phyloP scores from a whole-genome alignment of 1,140 invertebrate species.

The Drosophila novamexicana region DNA sequence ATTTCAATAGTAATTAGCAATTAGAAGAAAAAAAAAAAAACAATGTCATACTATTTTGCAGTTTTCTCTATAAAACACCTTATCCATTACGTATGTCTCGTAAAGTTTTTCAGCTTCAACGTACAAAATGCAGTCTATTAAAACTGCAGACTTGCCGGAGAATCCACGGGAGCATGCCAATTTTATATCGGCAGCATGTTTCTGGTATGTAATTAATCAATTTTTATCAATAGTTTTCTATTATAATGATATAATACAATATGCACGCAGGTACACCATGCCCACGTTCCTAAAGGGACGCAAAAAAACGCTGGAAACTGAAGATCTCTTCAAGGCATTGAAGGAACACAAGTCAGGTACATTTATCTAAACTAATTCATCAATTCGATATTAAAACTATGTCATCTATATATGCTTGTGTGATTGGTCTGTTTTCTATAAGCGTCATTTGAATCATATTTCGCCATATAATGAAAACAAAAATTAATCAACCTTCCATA shows the following conservation, averaged over 20 bases:
- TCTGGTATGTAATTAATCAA: slow-evolving; percentile 60
- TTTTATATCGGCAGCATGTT: slow-evolving; percentile 76
- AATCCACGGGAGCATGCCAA: slow-evolving; percentile 78
- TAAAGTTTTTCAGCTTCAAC: background rate
- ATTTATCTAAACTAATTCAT: background rate
- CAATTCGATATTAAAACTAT: too few species aligned
- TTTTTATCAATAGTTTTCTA: background rate
- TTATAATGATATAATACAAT: background rate
- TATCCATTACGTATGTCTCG: background rate
- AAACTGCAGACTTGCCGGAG: slow-evolving; percentile 80
- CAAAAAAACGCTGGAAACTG: slow-evolving; percentile 85
- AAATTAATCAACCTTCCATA: background rate
- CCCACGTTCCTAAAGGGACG: slow-evolving; percentile 86
- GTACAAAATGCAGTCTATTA: slow-evolving; percentile 74
- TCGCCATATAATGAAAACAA: background rate
- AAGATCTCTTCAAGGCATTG: slow-evolving; percentile 86
- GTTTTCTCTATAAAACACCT: slow-evolving; percentile 9
- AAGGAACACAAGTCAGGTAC: slow-evolving; percentile 86
- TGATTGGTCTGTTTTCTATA: too few species aligned
- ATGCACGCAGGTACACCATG: slow-evolving; percentile 84
- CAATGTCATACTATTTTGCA: slow-evolving; percentile 6
- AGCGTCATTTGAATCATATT: background rate
- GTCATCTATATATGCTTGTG: too few species aligned
- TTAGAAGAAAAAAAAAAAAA: slow-evolving; percentile 2
- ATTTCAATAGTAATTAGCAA: slow-evolving; percentile 28